These are phyloP conservation scores for Orthonychiurus folsomi DNA, from an alignment of 2,888 invertebrate species.

Conservation along the genomic window DNA sequence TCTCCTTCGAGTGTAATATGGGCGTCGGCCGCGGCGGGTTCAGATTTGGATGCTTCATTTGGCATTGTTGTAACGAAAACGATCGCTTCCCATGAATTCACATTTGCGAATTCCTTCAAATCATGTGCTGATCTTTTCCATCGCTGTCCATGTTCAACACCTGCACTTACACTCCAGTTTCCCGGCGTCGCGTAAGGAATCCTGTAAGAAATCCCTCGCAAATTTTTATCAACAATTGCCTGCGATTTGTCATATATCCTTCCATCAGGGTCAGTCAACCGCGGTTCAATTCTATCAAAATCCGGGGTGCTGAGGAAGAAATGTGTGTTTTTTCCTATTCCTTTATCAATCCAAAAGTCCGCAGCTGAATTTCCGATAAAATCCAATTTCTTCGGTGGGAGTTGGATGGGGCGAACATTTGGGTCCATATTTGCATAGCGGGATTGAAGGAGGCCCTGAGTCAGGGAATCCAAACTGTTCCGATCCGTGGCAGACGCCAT, in stretches of 20 bases:
- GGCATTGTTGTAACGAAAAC: not conserved
- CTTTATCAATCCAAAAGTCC: not conserved
- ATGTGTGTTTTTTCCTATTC: not conserved
- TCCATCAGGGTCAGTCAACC: not conserved
- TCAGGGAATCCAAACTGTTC: conserved; percentile 3
- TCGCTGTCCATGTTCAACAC: not conserved
- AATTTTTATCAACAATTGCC: not conserved
- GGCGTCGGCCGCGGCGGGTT: not conserved
- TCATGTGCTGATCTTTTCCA: not conserved
- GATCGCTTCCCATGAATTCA: too few relatives aligned
- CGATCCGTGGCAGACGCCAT: not conserved
- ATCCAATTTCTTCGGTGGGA: not conserved
- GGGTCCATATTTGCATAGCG: not conserved
- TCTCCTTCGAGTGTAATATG: not conserved
- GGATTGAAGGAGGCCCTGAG: not conserved
- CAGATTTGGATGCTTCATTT: not conserved
- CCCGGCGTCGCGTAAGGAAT: not conserved
- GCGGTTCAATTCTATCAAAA: too few relatives aligned
- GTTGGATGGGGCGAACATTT: not conserved
- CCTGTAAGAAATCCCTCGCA: not conserved
- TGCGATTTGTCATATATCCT: not conserved
- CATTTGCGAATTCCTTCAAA: too few relatives aligned
- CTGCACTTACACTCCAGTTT: not conserved
- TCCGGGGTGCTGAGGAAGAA: conserved; percentile 1
- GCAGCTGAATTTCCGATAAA: not conserved